phyloP scores from a whole-genome alignment of 2,797 vertebrate species.

The Manis pentadactyla region DNA sequence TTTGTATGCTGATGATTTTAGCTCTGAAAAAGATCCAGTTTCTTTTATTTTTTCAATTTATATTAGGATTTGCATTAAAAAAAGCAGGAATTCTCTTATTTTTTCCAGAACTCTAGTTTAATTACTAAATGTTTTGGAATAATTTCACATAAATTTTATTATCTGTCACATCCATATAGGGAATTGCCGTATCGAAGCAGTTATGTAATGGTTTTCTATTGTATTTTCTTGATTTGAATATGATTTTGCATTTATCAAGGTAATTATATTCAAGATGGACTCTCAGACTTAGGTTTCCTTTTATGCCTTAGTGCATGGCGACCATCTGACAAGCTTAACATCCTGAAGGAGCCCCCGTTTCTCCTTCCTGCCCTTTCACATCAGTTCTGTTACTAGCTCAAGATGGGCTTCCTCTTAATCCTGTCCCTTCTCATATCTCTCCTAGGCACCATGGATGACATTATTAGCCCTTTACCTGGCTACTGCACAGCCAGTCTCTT shows the following conservation, averaged over 20 bases:
- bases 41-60: not conserved
- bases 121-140: not conserved
- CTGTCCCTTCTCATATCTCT: not conserved
- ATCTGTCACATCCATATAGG: not conserved
- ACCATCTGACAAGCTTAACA: not conserved
- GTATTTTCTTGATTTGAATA: not conserved
- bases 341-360: not conserved
- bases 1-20: not conserved
- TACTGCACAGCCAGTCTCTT: not conserved
- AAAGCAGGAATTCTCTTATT: not conserved
- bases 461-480: not conserved
- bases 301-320: not conserved
- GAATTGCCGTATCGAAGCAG: not conserved
- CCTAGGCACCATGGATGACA: not conserved
- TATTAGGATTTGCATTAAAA: not conserved
- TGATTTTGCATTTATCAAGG: not conserved
- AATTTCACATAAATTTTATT: constrained; percentile 48
- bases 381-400: not conserved
- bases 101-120: not conserved
- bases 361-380: not conserved
- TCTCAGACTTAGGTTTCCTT: not conserved
- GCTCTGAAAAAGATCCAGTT: not conserved
- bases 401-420: not conserved
- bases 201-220: not conserved
- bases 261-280: not conserved